A percentile compares a stretch with the other conserved stretches of the same genome.
phyloP scores from a whole-genome alignment of 2,797 vertebrate genomes.

The Phyllotis vaccarum region DNA sequence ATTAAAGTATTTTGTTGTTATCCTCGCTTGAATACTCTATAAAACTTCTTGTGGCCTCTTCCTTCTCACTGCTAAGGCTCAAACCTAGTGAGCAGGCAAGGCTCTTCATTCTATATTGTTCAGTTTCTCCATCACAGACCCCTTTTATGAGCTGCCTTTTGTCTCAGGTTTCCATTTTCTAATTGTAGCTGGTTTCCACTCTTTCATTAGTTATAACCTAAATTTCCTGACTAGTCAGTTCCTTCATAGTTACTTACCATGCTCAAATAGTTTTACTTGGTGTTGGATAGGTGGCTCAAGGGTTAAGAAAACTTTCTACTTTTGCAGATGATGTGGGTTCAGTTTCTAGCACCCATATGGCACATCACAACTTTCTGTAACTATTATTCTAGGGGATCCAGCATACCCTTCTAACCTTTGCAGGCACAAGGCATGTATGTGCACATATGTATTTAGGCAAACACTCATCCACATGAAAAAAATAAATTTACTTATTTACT shows the following conservation, averaged over 20 bases:
- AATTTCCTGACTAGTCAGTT: not conserved
- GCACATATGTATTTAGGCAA: not conserved
- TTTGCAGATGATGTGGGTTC: not conserved
- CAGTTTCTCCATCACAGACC: not conserved
- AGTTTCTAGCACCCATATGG: not conserved
- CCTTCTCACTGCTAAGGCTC: not conserved
- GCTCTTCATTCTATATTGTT: not conserved
- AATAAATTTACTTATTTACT: conserved; percentile 4
- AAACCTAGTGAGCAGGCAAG: not conserved
- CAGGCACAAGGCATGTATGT: not conserved
- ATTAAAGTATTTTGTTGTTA: not conserved
- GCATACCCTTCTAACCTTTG: not conserved
- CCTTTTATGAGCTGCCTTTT: conserved; percentile 5
- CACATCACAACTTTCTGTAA: not conserved
- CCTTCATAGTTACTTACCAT: not conserved
- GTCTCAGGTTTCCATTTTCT: not conserved
- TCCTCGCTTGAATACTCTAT: not conserved
- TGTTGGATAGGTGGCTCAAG: not conserved
- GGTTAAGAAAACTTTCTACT: not conserved
- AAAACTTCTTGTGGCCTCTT: not conserved
- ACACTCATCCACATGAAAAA: not conserved
- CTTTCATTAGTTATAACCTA: not conserved
- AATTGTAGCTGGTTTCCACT: not conserved
- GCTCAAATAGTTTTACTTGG: not conserved
- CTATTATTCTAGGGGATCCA: not conserved